Evolutionary conservation across 1,140 invertebrate genomes (phyloP), one percentile per base, ranked within the genome.

Genomic region (Musca domestica): DNA sequence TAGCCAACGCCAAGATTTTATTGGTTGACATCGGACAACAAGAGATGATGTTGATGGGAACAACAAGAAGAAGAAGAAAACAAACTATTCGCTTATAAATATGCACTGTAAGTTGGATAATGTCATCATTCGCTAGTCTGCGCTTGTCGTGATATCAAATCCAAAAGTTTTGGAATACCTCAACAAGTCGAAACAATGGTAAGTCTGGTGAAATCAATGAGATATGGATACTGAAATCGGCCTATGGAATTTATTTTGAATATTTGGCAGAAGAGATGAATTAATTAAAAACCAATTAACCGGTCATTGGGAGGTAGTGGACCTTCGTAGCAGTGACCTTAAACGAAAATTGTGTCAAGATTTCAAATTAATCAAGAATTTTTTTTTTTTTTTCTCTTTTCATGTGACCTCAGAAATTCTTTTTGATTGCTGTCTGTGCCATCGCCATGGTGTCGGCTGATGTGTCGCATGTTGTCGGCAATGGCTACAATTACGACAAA

Each of bases 381-480:
- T 48, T 9, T 10, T 34, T 27, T 66, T 6, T 52, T 19, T 66
- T 67, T 0, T 58, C 2, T 64, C 46, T 64, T 64, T 12, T n/a
- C n/a, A n/a, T n/a, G n/a, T n/a, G n/a, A n/a, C 20, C 72, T 46
- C 66, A 78, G 76, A 78, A 78, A 78, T 73, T 78, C 69, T 74
- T 78, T 72, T 70, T 78, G 47, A 75, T 78, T 68, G 75, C 74
- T 71, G 72, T 78, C 54, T 78, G 72, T 70, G 72, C 72, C 49
- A 74, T 78, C 20, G 76, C 74, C 69, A 70, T 64, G 48, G 76
- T 74, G 30, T 69, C 76, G 58, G 76, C 74, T 65, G 76, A 78
- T 72, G 76, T 78, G 14, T 78, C 76, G 19, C 76, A 78, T 47
- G 64, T 78, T 49, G 70, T 72, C 64, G 73, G 70, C 17, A n/a